Conservation (phyloP, 2,888 invertebrate genomes). For the Nomada lathburiana region DNA sequence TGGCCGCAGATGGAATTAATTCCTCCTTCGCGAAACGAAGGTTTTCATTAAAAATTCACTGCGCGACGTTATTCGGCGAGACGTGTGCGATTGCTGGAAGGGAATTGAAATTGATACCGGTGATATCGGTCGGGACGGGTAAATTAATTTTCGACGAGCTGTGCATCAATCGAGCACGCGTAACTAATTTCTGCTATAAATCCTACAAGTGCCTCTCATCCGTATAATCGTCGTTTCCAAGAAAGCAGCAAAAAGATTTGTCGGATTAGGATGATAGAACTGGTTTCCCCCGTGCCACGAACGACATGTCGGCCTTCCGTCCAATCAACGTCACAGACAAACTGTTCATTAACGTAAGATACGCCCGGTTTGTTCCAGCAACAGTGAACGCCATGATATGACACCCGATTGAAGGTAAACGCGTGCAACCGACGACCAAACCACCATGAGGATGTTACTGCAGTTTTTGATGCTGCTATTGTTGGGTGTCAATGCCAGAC, state of each 20-base stretch:
- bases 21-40: background rate
- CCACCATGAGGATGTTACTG: conserved; percentile 72
- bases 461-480: conserved; percentile 71
- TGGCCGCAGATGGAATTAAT: background rate
- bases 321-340: conserved; percentile 48
- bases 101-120: too few relatives aligned
- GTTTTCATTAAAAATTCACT: too few relatives aligned
- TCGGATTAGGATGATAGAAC: background rate
- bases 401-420: conserved; percentile 66
- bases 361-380: conserved; percentile 61
- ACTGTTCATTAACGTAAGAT: conserved; percentile 54
- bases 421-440: conserved; percentile 64
- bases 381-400: conserved; percentile 71
- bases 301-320: conserved; percentile 42
- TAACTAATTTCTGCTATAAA: background rate
- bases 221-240: background rate
- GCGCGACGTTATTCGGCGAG: too few relatives aligned
- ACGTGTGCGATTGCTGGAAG: too few relatives aligned
- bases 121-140: too few relatives aligned
- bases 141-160: background rate
- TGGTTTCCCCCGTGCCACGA: background rate
- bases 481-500: conserved; percentile 74
- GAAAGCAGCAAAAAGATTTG: background rate
- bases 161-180: background rate
- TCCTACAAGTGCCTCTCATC: background rate